Evolutionary conservation across 2,888 invertebrate genomes (phyloP), one percentile per base, ranked within the genome.

Genomic region (Pollenia griseotomentosa): DNA sequence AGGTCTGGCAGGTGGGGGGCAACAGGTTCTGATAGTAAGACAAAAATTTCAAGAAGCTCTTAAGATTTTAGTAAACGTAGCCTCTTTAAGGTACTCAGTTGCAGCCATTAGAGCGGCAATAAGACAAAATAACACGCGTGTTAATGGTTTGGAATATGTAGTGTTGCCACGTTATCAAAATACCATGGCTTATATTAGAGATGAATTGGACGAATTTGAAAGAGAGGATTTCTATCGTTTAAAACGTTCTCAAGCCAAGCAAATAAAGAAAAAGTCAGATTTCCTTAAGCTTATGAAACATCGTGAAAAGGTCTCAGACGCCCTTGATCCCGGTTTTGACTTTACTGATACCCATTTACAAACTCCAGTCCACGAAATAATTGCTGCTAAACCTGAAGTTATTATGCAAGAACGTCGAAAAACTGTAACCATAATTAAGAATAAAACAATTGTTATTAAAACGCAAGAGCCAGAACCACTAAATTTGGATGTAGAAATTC

Each of bases 191-290:
- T 92, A 91, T 16, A 91, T 92, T 6, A 71, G 80, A 10, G 90
- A 90, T 0, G 93, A 92, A 77, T 73, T 92, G 79, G 92, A 92
- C 79, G 92, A 92, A 80, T 89, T 89, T 16, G 92, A 91, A 46
- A 90, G 92, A 0, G 93, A 92, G 78, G 92, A 93, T 44, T 92
- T 92, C 74, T 92, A 92, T 83, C 90, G 93, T 0, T 78, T 92
- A 19, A 92, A 92, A 68, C 90, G 90, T 1, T 91, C 91, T 2
- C 92, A 92, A 83, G 90, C 90, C n/a, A 92, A 92, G 61, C 92
- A 92, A 80, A n/a, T 89, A 63, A 88, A 89, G 85, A 90, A 90
- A 0, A 92, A 92, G 75, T 51, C 89, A 16, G 89, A 89, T n/a
- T 92, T 92, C 40, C 73, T 86, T 0, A 88, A 90, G 12, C 48